Percentiles rank a stretch among this genome's conserved stretches.
phyloP scores from a whole-genome alignment of 2,888 invertebrate species.

The Tetanocera ferruginea region DNA sequence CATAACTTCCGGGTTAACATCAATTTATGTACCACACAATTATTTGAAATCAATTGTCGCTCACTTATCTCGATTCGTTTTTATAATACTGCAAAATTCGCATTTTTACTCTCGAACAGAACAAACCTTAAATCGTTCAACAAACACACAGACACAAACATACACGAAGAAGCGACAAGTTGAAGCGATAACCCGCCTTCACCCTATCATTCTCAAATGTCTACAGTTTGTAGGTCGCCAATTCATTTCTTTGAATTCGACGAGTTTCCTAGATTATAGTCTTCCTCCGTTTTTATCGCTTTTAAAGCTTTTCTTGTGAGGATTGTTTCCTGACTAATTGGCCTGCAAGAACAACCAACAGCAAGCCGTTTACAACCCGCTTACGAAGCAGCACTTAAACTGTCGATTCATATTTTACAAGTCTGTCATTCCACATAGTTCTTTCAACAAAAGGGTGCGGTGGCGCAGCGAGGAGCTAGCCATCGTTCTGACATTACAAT shows the following conservation, averaged over 20 bases:
- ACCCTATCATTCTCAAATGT: neutral
- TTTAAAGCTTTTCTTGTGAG: conserved; percentile 4
- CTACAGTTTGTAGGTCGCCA: neutral
- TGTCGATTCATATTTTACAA: conserved; percentile 66
- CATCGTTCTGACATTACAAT: neutral
- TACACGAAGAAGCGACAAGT: too few species aligned
- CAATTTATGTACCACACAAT: conserved; percentile 34
- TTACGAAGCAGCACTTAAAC: conserved; percentile 54
- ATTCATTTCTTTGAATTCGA: neutral
- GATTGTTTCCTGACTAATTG: conserved; percentile 23
- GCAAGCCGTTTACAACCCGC: conserved; percentile 34
- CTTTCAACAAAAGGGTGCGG: neutral
- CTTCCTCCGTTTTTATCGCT: neutral
- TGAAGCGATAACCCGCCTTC: neutral
- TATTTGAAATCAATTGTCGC: conserved; percentile 50
- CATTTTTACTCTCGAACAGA: conserved; percentile 45
- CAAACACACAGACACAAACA: neutral
- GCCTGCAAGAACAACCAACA: conserved; percentile 31
- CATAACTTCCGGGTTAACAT: conserved; percentile 35
- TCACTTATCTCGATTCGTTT: conserved; percentile 39
- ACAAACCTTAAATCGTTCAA: neutral
- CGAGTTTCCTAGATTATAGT: neutral
- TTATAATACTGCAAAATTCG: conserved; percentile 52
- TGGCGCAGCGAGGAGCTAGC: neutral
- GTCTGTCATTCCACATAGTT: neutral